phyloP scores from a whole-genome alignment of 2,113 vertebrate genomes.

The Noctilio leporinus region DNA sequence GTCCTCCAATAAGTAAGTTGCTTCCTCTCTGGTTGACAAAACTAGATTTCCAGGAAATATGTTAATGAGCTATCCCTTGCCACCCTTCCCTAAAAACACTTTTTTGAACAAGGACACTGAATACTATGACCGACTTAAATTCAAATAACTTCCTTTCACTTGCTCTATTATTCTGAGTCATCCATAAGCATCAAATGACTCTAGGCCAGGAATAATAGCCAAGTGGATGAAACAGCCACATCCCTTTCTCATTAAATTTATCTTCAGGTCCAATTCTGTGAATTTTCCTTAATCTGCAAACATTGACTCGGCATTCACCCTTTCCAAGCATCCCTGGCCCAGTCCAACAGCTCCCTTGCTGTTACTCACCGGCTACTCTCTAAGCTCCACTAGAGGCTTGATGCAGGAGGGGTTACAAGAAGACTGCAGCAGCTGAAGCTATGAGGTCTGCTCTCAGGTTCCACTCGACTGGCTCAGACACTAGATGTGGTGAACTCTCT shows the following conservation, averaged over 20 bases:
- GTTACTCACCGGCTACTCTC: background rate
- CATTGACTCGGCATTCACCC: too few relatives aligned
- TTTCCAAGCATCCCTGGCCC: background rate
- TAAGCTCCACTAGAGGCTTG: background rate
- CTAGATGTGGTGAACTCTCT: background rate
- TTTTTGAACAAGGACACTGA: background rate
- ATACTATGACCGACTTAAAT: background rate
- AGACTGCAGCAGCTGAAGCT: background rate
- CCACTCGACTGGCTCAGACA: background rate
- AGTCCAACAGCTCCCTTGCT: background rate
- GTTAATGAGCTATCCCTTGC: background rate
- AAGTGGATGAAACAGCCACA: accelerated
- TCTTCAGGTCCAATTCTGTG: background rate
- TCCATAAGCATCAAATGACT: background rate
- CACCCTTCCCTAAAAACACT: background rate
- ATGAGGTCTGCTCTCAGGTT: background rate
- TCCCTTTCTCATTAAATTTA: background rate
- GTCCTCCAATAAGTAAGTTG: background rate
- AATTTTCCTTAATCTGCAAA: background rate
- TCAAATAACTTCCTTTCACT: background rate
- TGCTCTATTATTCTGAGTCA: background rate
- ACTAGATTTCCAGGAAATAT: background rate
- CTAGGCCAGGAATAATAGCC: background rate
- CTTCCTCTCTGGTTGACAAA: background rate
- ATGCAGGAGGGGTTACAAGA: background rate